Evolutionary conservation across 2,113 vertebrate species (phyloP), one percentile per base, ranked within the genome.

Genomic region (Paraplagusia blochii): DNA sequence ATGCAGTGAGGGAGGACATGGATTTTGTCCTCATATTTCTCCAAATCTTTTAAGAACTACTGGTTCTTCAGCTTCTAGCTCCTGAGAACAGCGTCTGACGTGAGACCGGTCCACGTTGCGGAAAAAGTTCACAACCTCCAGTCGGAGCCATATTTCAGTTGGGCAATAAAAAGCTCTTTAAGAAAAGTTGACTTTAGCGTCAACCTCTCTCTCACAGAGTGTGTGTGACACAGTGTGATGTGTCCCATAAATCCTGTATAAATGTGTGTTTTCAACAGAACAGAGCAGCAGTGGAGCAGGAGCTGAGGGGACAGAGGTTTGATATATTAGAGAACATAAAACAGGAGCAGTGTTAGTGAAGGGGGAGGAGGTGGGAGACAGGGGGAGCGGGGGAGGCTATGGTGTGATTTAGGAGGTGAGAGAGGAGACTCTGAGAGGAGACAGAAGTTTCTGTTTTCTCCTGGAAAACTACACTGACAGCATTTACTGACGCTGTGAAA

Each of bases 401-500:
- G n/a, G n/a, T n/a, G 36, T 39, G 22, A 43, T 57, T 54, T 55
- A 46, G 43, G 33, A 38, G 22, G 40, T 14, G 13, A 48, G 52
- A 64, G 57, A 39, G 53, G 40, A 63, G 52, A 1, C 34, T 74
- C 62, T 81, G 61, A 65, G 68, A 61, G 66, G 68, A 51, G 63
- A 82, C 74, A 55, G 58, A 19, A 42, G 50, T 38, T n/a, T 33
- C 45, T 69, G 66, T 76, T 60, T 79, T 69, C 42, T 50, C 22
- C 73, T 5, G 50, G 53, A n/a, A n/a, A n/a, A 8, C 65, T 18
- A 75, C 80, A 81, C 65, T 76, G 7, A 44, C 9, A 61, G 63
- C 80, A 72, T 84, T 85, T 83, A 85, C 64, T 67, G 76, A 46
- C 61, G 40, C 69, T 56, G 72, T 83, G 66, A 87, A 81, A 80